Percentiles rank a stretch among this genome's conserved stretches.
These are phyloP conservation scores for Bombylius discolor DNA, from an alignment of 2,888 invertebrate species.

Conservation along the genomic window DNA sequence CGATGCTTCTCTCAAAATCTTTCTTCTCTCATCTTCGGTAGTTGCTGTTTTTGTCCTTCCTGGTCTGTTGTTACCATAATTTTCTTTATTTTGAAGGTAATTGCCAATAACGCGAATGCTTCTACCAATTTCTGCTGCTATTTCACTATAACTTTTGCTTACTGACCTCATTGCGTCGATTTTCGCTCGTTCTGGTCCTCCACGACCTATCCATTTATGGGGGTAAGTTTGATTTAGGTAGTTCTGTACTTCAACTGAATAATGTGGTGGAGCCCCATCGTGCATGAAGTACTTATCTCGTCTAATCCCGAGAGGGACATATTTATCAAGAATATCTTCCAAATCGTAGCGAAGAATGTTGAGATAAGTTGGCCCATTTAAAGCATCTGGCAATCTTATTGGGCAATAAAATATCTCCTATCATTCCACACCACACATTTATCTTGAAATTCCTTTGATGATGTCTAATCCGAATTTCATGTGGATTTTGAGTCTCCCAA, in stretches of 20 bases:
- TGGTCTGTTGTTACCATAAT: too few relatives aligned
- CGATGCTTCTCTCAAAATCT: too few relatives aligned
- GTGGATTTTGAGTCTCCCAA: too few relatives aligned
- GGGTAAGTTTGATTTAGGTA: neutral
- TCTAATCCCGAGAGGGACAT: neutral
- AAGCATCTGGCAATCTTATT: neutral
- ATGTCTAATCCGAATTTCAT: too few relatives aligned
- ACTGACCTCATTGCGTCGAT: neutral
- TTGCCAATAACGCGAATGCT: too few relatives aligned
- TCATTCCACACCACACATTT: neutral
- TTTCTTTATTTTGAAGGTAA: too few relatives aligned
- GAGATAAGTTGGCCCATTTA: neutral
- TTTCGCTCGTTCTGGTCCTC: neutral
- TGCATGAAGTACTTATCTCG: neutral
- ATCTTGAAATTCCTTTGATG: too few relatives aligned
- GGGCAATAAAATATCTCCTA: neutral
- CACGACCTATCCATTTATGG: neutral
- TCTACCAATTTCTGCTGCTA: too few relatives aligned
- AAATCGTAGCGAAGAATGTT: neutral
- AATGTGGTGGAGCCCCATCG: neutral
- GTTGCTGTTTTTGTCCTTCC: too few relatives aligned
- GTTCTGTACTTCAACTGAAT: neutral
- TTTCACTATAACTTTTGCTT: neutral
- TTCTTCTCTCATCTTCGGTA: too few relatives aligned
- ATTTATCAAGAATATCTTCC: neutral